These are phyloP conservation scores for Pachypeltis micranthus DNA, from an alignment of 1,140 invertebrate genomes.

Conservation along the genomic window DNA sequence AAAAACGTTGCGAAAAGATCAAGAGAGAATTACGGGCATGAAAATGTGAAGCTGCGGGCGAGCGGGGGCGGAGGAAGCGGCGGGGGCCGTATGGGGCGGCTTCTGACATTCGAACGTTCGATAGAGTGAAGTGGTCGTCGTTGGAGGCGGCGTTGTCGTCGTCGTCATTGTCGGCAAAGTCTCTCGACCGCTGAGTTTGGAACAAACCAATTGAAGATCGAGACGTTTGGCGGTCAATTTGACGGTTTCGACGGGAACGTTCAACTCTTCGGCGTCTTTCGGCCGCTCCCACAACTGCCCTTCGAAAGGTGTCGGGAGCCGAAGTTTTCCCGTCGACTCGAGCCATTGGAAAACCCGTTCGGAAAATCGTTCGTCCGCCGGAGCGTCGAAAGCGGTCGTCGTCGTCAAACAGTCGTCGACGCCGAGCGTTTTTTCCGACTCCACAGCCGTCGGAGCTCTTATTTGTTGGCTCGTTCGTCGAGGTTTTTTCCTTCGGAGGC, in stretches of 20 bases:
- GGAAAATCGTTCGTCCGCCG: slow-evolving; percentile 31
- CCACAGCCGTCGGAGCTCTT: background rate
- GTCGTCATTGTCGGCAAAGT: background rate
- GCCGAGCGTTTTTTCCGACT: background rate
- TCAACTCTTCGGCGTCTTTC: slow-evolving; percentile 37
- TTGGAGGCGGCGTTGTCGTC: background rate
- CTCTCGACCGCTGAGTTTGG: slow-evolving; percentile 24
- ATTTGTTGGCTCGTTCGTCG: background rate
- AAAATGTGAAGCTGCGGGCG: slow-evolving; percentile 49
- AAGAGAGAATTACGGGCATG: slow-evolving; percentile 38
- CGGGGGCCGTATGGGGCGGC: background rate
- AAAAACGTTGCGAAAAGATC: too few relatives aligned
- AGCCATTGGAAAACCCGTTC: slow-evolving; percentile 47
- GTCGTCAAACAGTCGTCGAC: slow-evolving; percentile 19
- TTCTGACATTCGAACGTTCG: background rate
- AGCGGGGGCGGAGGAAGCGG: background rate
- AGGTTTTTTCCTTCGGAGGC: background rate
- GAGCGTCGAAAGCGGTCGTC: slow-evolving; percentile 6
- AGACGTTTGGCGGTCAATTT: slow-evolving; percentile 26
- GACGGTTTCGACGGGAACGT: slow-evolving; percentile 23
- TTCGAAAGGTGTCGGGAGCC: slow-evolving; percentile 1
- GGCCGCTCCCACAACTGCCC: slow-evolving; percentile 32
- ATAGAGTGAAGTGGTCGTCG: background rate
- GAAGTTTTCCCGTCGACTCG: slow-evolving; percentile 38
- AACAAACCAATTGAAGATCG: slow-evolving; percentile 29